Conservation (phyloP, 2,113 vertebrate genomes). For the Anseranas semipalmata region DNA sequence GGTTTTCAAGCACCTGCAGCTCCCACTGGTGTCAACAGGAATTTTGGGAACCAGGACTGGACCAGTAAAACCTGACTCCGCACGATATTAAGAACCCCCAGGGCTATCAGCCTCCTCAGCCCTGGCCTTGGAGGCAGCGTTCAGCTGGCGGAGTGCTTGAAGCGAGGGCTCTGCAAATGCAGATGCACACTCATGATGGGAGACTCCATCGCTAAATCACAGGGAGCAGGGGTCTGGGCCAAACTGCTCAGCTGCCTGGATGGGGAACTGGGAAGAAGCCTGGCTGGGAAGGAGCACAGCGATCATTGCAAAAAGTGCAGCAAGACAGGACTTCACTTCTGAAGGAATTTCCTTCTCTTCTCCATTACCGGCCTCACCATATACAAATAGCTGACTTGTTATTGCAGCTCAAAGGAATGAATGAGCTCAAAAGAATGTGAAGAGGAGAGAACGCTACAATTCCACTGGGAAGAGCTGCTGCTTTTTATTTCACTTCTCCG, state of each 20-base stretch:
- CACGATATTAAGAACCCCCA: background rate
- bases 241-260: background rate
- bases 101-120: background rate
- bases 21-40: conserved; percentile 20
- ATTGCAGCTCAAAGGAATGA: conserved; percentile 63
- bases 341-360: background rate
- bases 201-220: background rate
- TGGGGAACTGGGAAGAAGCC: background rate
- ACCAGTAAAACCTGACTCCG: conserved; percentile 15
- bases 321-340: background rate
- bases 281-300: accelerated
- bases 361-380: conserved; percentile 21
- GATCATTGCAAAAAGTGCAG: background rate
- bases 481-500: background rate
- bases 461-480: conserved; percentile 36
- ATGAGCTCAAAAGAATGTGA: conserved; percentile 59
- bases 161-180: background rate
- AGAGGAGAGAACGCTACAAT: conserved; percentile 37
- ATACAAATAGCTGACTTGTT: conserved; percentile 62
- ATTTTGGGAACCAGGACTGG: background rate
- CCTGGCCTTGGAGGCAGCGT: background rate
- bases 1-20: conserved; percentile 45
- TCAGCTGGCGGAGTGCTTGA: background rate
- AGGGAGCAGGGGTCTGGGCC: background rate
- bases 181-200: background rate